A percentile compares a stretch with the other conserved stretches of the same genome.
These are phyloP conservation scores for Enteromius unitaeniatus DNA, from an alignment of 2,797 vertebrate genomes.

Conservation along the genomic window DNA sequence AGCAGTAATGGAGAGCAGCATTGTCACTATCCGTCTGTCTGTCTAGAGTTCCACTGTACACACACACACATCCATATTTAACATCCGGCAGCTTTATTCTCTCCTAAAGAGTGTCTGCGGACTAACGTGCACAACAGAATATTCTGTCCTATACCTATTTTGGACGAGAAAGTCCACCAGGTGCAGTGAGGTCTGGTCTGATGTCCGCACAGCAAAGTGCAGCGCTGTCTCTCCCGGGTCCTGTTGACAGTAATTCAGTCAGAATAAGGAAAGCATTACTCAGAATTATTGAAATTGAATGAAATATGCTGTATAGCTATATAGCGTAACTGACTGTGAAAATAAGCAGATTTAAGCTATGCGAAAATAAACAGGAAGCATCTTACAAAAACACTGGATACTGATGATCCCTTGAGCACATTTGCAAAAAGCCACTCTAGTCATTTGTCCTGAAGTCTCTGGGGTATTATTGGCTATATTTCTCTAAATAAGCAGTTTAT, in stretches of 20 bases:
- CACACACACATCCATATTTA: slow-evolving; percentile 38
- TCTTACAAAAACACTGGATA: not conserved
- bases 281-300: not conserved
- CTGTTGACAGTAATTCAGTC: slow-evolving; percentile 63
- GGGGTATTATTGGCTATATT: not conserved
- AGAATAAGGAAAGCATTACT: not conserved
- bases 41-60: slow-evolving; percentile 86
- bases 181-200: slow-evolving; percentile 88
- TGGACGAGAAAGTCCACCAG: slow-evolving; percentile 92
- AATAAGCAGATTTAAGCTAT: not conserved
- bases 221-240: slow-evolving; percentile 89
- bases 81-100: not conserved
- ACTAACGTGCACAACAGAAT: not conserved
- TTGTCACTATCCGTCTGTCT: slow-evolving; percentile 87
- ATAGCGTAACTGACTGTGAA: not conserved
- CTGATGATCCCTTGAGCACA: not conserved
- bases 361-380: not conserved
- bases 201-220: slow-evolving; percentile 87
- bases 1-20: slow-evolving; percentile 88
- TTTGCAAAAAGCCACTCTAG: not conserved
- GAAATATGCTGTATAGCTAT: not conserved
- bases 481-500: slow-evolving; percentile 7
- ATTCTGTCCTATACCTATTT: slow-evolving; percentile 81
- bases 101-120: not conserved
- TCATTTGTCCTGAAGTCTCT: not conserved